Conservation (phyloP, 2,797 vertebrate species). For the Megalops cyprinoides region DNA sequence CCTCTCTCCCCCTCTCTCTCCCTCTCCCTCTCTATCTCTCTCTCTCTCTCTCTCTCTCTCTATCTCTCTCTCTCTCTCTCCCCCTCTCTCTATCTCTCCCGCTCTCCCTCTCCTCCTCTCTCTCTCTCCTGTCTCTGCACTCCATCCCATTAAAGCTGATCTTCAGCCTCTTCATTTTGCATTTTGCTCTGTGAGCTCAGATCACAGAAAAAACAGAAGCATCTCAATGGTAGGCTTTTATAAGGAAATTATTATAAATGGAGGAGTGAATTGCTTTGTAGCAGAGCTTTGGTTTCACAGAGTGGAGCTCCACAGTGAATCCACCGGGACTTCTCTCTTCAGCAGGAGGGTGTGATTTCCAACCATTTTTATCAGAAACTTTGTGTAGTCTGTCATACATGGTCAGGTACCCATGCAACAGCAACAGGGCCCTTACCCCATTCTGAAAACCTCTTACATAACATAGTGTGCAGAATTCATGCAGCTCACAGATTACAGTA, state of each 20-base stretch:
- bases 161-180: neutral
- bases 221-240: neutral
- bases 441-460: constrained; percentile 34
- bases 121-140: constrained; percentile 7
- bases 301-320: neutral
- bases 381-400: neutral
- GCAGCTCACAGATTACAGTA: constrained; percentile 40
- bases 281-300: neutral
- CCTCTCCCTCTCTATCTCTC: neutral
- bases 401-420: neutral
- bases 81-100: no score
- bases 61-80: constrained; percentile 26
- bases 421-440: constrained; percentile 3
- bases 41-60: neutral
- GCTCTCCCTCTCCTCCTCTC: constrained; percentile 8
- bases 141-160: no score
- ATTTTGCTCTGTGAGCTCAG: neutral
- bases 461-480: constrained; percentile 32
- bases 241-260: neutral
- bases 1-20: no score
- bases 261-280: neutral
- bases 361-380: neutral
- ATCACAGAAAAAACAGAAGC: neutral
- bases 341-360: neutral
- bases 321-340: neutral